Base-by-base conservation (phyloP, 2,113 vertebrate species). In the Siniperca chuatsi region DNA sequence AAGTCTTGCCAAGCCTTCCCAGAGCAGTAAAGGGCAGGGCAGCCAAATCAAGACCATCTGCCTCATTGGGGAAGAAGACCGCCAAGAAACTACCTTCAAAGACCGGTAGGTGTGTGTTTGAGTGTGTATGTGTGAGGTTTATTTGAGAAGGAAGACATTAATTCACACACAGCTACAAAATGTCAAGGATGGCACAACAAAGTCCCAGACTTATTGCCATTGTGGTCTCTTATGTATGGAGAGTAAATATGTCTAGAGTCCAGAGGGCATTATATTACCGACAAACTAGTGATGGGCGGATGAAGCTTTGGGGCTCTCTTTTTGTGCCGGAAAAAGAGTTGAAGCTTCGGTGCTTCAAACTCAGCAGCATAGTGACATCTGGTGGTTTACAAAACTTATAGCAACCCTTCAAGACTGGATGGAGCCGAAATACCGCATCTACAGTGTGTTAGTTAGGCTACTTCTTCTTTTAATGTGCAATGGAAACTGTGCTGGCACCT, bases 11-110 rank as follows among this genome's bases (percentile, higher is more conserved):
- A n/a, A 95, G 90, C 83, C 75, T 83, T 74, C 81, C 87, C 60
- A 89, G 85, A 74, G 82, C 74, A 62, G 94, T 42, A n/a, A 88
- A 78, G 33, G 29, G 11, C 13, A 33, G 20, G 64, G 50, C 44
- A 20, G 74, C 68, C 21, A 93, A 87, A 81, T 20, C 87, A 5
- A 90, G 79, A 69, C 48, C 68, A 1, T 78, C 86, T 46, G 60
- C 67, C 1, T 23, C 81, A 25, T 21, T 61, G 13, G 64, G 86
- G 46, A 84, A 92, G 87, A 97, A 93, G 80, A 83, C 21, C 1
- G 61, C 13, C 6, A 96, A 93, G 92, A 97, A 94, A 79, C 72
- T 46, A 2, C 7, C 12, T 25, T 69, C 83, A 69, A 87, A 79
- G 76, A 83, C 90, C 84, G 93, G 95, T 92, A 2, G 0, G 71